phyloP scores from a whole-genome alignment of 2,888 invertebrate genomes.

The Zaprionus bogoriensis region DNA sequence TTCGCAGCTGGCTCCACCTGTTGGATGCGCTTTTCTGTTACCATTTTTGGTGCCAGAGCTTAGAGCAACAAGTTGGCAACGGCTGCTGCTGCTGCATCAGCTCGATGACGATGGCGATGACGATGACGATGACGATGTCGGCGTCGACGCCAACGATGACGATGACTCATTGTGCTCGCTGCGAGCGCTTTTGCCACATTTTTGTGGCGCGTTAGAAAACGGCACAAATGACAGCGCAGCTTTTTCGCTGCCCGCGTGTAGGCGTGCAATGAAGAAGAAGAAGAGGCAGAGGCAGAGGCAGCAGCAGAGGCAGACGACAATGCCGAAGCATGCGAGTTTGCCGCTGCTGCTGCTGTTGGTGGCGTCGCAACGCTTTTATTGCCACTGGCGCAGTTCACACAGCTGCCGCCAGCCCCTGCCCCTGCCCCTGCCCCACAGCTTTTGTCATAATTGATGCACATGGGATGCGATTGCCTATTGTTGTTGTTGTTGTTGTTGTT shows the following conservation, averaged over 20 bases:
- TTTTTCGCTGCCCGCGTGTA: constrained; percentile 43
- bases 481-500: neutral
- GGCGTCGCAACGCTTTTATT: neutral
- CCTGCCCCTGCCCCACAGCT: constrained; percentile 17
- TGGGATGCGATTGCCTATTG: constrained; percentile 52
- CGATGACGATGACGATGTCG: constrained; percentile 7
- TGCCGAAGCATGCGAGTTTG: neutral
- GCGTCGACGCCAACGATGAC: neutral
- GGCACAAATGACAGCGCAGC: constrained; percentile 44
- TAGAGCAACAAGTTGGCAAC: too few species aligned
- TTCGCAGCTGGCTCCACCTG: constrained; percentile 5
- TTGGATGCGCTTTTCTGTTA: constrained; percentile 18
- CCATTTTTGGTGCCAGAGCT: constrained; percentile 16
- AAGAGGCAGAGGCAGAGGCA: neutral
- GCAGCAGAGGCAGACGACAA: neutral
- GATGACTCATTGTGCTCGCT: neutral
- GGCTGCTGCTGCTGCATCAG: constrained; percentile 9
- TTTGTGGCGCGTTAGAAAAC: constrained; percentile 1
- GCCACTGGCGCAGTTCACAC: constrained; percentile 28
- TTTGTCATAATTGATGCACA: constrained; percentile 68
- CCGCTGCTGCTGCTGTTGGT: constrained; percentile 6
- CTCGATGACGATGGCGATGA: constrained; percentile 11
- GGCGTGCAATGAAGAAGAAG: constrained; percentile 46
- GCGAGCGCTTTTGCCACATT: neutral
- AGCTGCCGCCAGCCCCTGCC: constrained; percentile 24